Base-by-base conservation (phyloP, 2,113 vertebrate genomes). In the Hippocampus comes region DNA sequence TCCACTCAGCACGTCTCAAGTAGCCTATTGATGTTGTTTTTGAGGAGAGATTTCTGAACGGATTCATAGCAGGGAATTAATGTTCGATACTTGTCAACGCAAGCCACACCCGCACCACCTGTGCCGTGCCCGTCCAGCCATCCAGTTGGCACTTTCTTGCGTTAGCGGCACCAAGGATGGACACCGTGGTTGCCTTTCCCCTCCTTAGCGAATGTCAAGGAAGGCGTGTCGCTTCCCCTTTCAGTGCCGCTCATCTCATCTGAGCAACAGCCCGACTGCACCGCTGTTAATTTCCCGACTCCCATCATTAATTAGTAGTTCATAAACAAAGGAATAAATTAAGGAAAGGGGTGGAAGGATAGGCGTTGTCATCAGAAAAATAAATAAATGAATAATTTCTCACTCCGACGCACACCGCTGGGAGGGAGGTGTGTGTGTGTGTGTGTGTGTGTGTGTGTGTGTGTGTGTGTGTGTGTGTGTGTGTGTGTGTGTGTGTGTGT, bases 271-370 rank as follows among this genome's bases (percentile, higher is more conserved):
- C 74, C 73, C 51, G 51, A 84, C 87, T 91, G 89, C 91, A 90
- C 92, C 88, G 84, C 84, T 82, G 89, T 89, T 91, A 82, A 90
- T 91, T 91, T 91, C 86, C 89, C 84, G 90, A 25, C 86, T 78
- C 74, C 73, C 67, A 81, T 86, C 88, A 92, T 90, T 88, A 91
- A 91, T 91, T 85, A 91, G 86, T 88, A 86, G 85, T 87, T 88
- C 83, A 92, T 89, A 93, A 93, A 93, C 90, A 93, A 90, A 87
- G 82, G 78, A 93, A 93, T 92, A 91, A 87, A 92, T 93, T 92
- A 90, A 89, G 86, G 86, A 84, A 79, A 75, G 83, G 83, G 76
- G 83, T 79, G 83, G 80, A 72, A 82, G 85, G 81, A 88, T 87
- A 87, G 92, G 90, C 81, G 90, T 92, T 90, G 90, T 92, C 90